These are phyloP conservation scores for Lordiphosa mommai DNA, from an alignment of 1,140 invertebrate species.

Conservation along the genomic window DNA sequence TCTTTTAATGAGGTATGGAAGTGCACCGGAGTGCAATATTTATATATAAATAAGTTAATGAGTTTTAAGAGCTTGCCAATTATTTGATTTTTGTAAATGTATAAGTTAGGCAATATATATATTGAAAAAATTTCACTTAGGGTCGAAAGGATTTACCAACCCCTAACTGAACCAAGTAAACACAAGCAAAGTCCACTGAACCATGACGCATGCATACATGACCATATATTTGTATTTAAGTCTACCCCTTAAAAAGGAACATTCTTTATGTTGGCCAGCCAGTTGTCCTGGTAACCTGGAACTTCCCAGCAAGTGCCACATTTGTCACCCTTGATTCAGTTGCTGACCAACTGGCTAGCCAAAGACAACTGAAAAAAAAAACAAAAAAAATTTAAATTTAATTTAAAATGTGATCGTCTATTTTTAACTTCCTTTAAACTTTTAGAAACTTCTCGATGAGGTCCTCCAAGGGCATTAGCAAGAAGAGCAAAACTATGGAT, in stretches of 20 bases:
- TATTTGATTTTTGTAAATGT: background rate
- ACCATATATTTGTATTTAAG: too few species aligned
- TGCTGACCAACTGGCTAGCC: constrained; percentile 26
- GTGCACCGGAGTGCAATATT: too few species aligned
- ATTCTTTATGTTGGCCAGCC: constrained; percentile 61
- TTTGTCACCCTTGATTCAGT: constrained; percentile 50
- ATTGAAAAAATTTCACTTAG: background rate
- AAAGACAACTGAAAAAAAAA: background rate
- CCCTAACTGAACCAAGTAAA: background rate
- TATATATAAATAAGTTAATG: too few species aligned
- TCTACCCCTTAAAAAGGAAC: constrained; percentile 19
- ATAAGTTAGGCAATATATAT: too few species aligned
- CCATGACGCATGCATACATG: constrained; percentile 40
- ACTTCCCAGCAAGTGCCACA: constrained; percentile 17
- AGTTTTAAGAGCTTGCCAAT: too few species aligned
- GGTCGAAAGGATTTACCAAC: background rate
- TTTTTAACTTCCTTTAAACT: constrained; percentile 13
- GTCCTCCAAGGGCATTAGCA: constrained; percentile 65
- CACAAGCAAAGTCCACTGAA: constrained; percentile 13
- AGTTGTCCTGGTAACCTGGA: constrained; percentile 55
- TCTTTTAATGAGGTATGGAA: too few species aligned
- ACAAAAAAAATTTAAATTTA: background rate
- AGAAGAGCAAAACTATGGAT: constrained; percentile 84
- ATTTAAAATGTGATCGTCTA: constrained; percentile 47
- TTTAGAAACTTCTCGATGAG: constrained; percentile 77